phyloP scores from a whole-genome alignment of 2,797 vertebrate species.

The Chrosomus eos region DNA sequence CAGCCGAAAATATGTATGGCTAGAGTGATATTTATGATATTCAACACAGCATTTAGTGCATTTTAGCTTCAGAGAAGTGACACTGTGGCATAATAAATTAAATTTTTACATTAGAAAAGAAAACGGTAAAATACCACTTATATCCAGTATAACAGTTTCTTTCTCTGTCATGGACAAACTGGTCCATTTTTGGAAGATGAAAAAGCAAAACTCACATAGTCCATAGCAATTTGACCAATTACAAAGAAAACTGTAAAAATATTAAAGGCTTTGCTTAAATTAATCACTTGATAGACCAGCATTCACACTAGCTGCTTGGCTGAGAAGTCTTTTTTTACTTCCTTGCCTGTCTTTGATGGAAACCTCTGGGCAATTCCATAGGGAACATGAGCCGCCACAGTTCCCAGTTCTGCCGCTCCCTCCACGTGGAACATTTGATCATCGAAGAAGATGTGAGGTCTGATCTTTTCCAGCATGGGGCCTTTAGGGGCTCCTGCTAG shows the following conservation, averaged over 20 bases:
- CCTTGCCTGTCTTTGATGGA: constrained; percentile 51
- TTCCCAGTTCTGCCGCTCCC: constrained; percentile 89
- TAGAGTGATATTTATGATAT: not conserved
- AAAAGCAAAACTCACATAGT: not conserved
- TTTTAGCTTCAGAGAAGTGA: not conserved
- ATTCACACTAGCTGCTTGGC: constrained; percentile 54
- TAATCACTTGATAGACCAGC: not conserved
- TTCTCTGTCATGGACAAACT: not conserved
- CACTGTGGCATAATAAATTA: not conserved
- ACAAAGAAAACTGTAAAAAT: not conserved
- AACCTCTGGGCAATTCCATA: constrained; percentile 81
- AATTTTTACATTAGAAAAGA: not conserved
- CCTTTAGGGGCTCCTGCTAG: constrained; percentile 94
- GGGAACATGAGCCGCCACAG: constrained; percentile 90
- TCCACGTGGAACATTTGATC: constrained; percentile 96
- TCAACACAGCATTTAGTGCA: not conserved
- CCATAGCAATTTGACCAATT: not conserved
- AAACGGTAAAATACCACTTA: not conserved
- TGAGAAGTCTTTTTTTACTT: constrained; percentile 46
- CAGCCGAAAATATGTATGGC: not conserved
- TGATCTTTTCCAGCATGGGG: constrained; percentile 91
- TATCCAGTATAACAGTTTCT: not conserved
- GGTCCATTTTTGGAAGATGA: not conserved
- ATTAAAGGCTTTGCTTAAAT: not conserved
- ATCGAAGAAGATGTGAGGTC: constrained; percentile 94